A percentile compares a stretch with the other conserved stretches of the same genome.
Conservation (phyloP, 1,140 invertebrate species). For the Drosophila obscura region DNA sequence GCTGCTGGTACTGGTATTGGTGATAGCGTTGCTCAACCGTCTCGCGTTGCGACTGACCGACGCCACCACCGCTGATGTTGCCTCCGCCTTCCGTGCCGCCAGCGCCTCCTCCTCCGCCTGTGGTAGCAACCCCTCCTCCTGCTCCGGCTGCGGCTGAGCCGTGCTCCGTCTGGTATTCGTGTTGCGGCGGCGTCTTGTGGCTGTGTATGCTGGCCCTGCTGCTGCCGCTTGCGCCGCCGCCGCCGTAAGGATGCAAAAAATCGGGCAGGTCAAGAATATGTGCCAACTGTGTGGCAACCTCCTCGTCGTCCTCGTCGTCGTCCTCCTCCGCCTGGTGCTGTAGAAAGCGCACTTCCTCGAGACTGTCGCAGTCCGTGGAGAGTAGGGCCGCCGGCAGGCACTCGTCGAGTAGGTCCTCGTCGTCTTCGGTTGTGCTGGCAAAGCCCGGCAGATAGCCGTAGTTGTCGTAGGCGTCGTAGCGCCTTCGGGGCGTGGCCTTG, state of each 20-base stretch:
- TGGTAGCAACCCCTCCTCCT: conserved; percentile 62
- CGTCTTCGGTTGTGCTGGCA: conserved; percentile 74
- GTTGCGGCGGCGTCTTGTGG: conserved; percentile 83
- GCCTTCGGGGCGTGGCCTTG: conserved; percentile 70
- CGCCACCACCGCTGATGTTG: conserved; percentile 65
- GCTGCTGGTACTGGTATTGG: conserved; percentile 53
- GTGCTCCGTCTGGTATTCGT: conserved; percentile 77
- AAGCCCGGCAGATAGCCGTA: conserved; percentile 76
- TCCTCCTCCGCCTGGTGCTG: conserved; percentile 56
- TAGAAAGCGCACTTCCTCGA: conserved; percentile 68
- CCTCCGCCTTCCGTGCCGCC: conserved; percentile 54
- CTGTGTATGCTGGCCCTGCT: conserved; percentile 71
- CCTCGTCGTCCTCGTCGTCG: conserved; percentile 68
- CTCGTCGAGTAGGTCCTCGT: conserved; percentile 72
- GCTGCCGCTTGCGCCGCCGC: conserved; percentile 54
- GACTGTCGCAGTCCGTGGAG: conserved; percentile 73
- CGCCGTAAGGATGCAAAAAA: conserved; percentile 70
- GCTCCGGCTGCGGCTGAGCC: conserved; percentile 65
- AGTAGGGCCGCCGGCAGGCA: conserved; percentile 60
- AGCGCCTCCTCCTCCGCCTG: conserved; percentile 74
- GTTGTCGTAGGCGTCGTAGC: conserved; percentile 77
- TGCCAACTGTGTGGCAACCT: conserved; percentile 59
- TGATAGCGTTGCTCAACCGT: conserved; percentile 65
- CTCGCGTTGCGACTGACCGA: conserved; percentile 51
- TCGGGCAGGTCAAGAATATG: conserved; percentile 69